Base-by-base conservation (phyloP, 2,888 invertebrate genomes). In the Lasioglossum vierecki region DNA sequence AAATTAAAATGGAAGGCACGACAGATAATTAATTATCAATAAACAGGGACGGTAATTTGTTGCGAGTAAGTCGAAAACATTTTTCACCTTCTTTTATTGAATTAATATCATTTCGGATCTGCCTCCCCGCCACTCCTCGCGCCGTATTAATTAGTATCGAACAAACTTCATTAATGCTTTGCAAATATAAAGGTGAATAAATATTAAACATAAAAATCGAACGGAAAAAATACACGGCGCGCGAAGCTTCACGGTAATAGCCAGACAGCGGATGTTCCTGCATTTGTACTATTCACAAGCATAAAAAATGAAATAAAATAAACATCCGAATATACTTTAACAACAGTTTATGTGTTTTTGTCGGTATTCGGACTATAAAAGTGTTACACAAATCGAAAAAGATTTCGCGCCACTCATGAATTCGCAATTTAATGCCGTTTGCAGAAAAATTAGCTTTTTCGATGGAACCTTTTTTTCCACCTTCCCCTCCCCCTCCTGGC, bases 261-360 rank as follows among this genome's bases (percentile, higher is more conserved):
- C 70, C 41, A 41, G 70, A 4, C 70, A 41, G 70, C 70, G 70
- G 41, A 70, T 70, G 70, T 70, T 70, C 39, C 41, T 41, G 70
- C 70, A n/a, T 70, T 70, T 70, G 9, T 41, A 41, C 41, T n/a
- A n/a, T 41, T 41, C 70, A 41, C n/a, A 11, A 41, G 41, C n/a
- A 70, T 70, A 70, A 39, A 70, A 41, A 70, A 70, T 41, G 39
- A 9, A 41, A 70, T 70, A n/a, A 41, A 70, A 70, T 70, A 70
- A 70, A 70, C n/a, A 70, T 70, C 70, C 70, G 41, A 39, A 41
- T 41, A n/a, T 70, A 41, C n/a, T 70, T 70, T 70, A 70, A 70
- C 41, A 70, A 41, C 39, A 70, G 11, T 70, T 70, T 41, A 70
- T 41, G 41, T n/a, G 70, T 41, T 41, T 70, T 70, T 70, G 11